phyloP scores from a whole-genome alignment of 2,797 vertebrate species.

The Ctenopoma kingsleyae region DNA sequence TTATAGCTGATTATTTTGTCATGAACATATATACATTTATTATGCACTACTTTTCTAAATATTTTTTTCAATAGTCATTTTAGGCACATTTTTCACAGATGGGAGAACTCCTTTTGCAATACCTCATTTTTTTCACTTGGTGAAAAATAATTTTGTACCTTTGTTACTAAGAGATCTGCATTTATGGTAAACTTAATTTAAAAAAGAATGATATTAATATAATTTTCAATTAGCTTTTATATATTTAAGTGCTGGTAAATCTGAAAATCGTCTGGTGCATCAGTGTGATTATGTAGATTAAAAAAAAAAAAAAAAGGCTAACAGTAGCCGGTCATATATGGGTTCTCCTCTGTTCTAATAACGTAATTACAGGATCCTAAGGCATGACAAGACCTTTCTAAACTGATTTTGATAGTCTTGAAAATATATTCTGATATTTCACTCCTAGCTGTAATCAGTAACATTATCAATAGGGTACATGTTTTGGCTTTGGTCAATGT shows the following conservation, averaged over 20 bases:
- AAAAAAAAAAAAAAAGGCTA: conserved; percentile 88
- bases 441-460: conserved; percentile 83
- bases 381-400: conserved; percentile 87
- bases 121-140: conserved; percentile 99
- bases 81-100: conserved; percentile 99
- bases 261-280: conserved; percentile 93
- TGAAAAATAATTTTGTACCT: conserved; percentile 99
- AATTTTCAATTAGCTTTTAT: conserved; percentile 99
- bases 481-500: conserved; percentile 92
- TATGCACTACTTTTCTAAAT: conserved; percentile 99
- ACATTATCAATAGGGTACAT: conserved; percentile 78
- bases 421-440: conserved; percentile 84
- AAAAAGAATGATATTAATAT: conserved; percentile 99
- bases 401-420: conserved; percentile 86
- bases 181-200: conserved; percentile 98
- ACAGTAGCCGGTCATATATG: conserved; percentile 90
- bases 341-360: conserved; percentile 87
- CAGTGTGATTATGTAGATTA: conserved; percentile 97
- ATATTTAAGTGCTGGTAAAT: conserved; percentile 99
- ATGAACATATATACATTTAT: conserved; percentile 99
- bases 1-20: conserved; percentile 99
- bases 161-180: conserved; percentile 99
- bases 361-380: conserved; percentile 83
- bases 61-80: conserved; percentile 99
- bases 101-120: conserved; percentile 99